Percentiles rank a stretch among this genome's conserved stretches.
Conservation (phyloP, 2,797 vertebrate genomes). For the Cyclura pinguis region DNA sequence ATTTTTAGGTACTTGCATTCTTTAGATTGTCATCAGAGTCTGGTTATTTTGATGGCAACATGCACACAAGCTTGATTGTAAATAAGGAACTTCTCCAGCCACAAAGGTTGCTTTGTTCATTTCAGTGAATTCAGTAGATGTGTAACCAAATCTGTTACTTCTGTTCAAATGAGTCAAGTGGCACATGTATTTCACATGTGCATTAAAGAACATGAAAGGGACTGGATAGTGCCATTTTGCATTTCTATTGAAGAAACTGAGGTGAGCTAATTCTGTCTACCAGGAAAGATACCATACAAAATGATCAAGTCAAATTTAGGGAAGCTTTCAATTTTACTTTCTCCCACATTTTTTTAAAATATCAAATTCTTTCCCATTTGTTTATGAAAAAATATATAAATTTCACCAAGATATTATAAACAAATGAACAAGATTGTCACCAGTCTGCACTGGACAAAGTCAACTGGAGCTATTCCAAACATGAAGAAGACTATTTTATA, state of each 20-base stretch:
- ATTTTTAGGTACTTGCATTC: not conserved
- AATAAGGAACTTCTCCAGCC: not conserved
- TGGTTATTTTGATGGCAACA: not conserved
- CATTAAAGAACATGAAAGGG: not conserved
- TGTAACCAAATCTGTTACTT: not conserved
- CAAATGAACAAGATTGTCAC: not conserved
- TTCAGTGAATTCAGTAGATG: not conserved
- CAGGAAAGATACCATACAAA: not conserved
- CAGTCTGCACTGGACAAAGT: not conserved
- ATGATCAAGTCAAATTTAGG: not conserved
- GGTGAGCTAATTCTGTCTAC: not conserved
- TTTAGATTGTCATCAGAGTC: conserved; percentile 2
- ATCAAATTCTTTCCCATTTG: not conserved
- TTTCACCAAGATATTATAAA: not conserved
- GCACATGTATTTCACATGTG: not conserved
- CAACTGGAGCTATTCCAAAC: not conserved
- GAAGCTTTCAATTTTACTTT: not conserved
- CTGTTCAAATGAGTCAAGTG: not conserved
- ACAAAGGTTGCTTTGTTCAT: not conserved
- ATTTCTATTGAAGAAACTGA: not conserved
- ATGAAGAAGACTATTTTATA: not conserved
- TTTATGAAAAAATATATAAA: not conserved
- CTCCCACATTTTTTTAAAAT: not conserved
- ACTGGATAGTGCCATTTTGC: not conserved
- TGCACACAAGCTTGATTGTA: not conserved